A percentile compares a stretch with the other conserved stretches of the same genome.
phyloP scores from a whole-genome alignment of 2,797 vertebrate species.

The Paguma larvata region DNA sequence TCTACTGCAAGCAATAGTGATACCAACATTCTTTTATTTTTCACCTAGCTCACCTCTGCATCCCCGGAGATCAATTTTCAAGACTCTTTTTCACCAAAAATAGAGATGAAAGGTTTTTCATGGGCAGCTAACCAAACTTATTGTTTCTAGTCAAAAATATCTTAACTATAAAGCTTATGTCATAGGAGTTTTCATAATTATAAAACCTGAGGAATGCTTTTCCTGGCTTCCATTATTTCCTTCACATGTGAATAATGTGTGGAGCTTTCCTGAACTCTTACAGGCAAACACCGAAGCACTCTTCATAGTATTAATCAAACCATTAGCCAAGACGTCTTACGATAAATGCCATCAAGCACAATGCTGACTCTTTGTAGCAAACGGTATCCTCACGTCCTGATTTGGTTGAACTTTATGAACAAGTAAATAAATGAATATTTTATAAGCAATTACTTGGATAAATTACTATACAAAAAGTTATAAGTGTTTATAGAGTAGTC shows the following conservation, averaged over 20 bases:
- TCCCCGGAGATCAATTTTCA: constrained; percentile 44
- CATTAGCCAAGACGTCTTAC: background rate
- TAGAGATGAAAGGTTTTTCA: constrained; percentile 12
- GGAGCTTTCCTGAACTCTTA: background rate
- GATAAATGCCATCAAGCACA: background rate
- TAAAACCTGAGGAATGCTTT: background rate
- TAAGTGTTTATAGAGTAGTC: background rate
- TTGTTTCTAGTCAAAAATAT: constrained; percentile 14
- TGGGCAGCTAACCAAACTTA: background rate
- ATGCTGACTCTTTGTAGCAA: background rate
- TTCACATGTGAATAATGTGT: background rate
- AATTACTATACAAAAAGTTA: background rate
- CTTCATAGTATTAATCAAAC: background rate
- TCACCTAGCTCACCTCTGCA: background rate
- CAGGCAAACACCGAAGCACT: background rate
- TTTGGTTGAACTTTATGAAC: background rate
- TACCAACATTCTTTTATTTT: constrained; percentile 63
- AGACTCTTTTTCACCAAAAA: constrained; percentile 25
- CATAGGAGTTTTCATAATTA: background rate
- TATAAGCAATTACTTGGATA: background rate
- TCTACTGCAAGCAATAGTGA: constrained; percentile 29
- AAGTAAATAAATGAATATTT: background rate
- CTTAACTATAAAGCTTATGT: background rate
- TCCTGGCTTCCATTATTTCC: background rate
- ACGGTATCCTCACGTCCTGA: background rate